Conservation (phyloP, 2,888 invertebrate species). For the Halictus ligatus region DNA sequence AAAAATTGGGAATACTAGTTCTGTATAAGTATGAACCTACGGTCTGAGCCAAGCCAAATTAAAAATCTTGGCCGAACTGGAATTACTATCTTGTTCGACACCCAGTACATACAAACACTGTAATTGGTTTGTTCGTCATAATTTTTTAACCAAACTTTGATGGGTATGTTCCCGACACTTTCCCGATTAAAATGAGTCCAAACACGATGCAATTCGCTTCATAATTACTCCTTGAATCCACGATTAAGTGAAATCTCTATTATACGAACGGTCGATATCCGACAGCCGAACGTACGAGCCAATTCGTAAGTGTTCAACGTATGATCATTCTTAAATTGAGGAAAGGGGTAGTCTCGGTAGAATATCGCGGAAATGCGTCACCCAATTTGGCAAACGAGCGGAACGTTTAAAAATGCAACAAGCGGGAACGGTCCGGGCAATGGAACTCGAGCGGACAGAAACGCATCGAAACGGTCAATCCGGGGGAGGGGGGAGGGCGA, state of each 20-base stretch:
- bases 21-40: no score
- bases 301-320: neutral
- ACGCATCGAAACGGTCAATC: constrained; percentile 6
- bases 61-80: neutral
- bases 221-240: no score
- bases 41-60: neutral
- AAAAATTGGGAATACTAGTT: neutral
- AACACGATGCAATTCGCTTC: neutral
- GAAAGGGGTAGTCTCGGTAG: neutral
- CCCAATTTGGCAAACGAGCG: neutral
- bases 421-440: neutral
- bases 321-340: no score
- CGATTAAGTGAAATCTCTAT: neutral
- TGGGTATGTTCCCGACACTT: no score
- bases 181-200: neutral
- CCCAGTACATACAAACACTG: no score
- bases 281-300: neutral
- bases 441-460: neutral
- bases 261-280: neutral
- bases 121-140: no score
- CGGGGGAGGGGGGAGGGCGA: neutral
- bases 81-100: no score
- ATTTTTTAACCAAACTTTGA: no score
- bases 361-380: neutral
- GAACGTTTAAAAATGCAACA: neutral